Evolutionary conservation across 1,140 invertebrate genomes (phyloP), one percentile per base, ranked within the genome.

Genomic region (Zaprionus ghesquierei): DNA sequence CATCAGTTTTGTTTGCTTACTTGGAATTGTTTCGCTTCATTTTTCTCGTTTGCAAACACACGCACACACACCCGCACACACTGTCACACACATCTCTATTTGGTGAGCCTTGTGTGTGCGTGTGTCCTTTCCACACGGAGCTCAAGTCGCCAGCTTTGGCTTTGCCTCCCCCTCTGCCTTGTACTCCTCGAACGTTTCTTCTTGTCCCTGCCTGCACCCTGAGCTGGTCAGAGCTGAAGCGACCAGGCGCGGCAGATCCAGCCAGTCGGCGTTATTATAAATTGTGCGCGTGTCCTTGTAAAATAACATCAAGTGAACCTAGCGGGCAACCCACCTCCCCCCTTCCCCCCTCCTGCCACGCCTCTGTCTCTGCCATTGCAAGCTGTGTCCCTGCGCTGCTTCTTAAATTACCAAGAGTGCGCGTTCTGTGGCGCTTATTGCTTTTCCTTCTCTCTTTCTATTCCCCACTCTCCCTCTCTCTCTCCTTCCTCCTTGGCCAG

Each of bases 1-100:
- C 89, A 90, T 90, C 89, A 90, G 79, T 90, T 87, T 87, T 87
- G 84, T 87, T 87, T 87, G 84, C 84, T 87, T 87, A 82, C 84
- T 87, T 89, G 72, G 84, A 89, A 87, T 87, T 87, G 84, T 87
- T 87, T 87, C 84, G 84, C 84, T 87, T 87, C 79, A 87, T 89
- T 87, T 87, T 89, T 87, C 84, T 87, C 84, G 84, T 89, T 87
- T 77, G 69, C 79, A 56, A 75, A 76, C 82, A 86, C 75, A 77
- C 77, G 60, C 79, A 84, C 64, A 78, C 54, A 64, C 65, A 68
- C 56, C 63, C 73, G 51, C 71, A 33, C 77, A 80, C 59, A 76
- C 49, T 55, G 51, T 55, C 55, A 44, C 35, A 35, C 54, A 72
- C 74, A 55, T 60, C 66, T 77, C 56, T 77, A 77, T 80, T 77